These are phyloP conservation scores for Lagocephalus sceleratus DNA, from an alignment of 2,797 vertebrate genomes.

Conservation along the genomic window DNA sequence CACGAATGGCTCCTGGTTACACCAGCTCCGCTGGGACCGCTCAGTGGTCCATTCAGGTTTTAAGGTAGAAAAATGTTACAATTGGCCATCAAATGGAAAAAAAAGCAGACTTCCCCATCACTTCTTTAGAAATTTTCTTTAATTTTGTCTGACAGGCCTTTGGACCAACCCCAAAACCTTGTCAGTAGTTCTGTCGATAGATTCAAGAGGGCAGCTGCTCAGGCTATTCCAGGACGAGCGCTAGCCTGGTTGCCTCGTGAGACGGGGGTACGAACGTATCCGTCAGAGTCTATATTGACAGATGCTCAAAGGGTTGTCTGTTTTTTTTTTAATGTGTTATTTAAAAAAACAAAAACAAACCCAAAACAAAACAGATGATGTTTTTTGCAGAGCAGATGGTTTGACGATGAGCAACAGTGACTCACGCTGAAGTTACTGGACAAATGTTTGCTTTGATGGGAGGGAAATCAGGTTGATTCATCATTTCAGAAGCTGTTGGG, in stretches of 20 bases:
- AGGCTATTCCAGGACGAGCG: conserved; percentile 28
- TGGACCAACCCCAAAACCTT: conserved; percentile 21
- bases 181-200: conserved; percentile 16
- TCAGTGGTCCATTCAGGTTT: too few relatives aligned
- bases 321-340: conserved; percentile 14
- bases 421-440: too few relatives aligned
- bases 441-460: too few relatives aligned
- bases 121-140: too few relatives aligned
- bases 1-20: too few relatives aligned
- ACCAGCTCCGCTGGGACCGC: too few relatives aligned
- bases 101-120: too few relatives aligned
- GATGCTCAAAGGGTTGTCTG: conserved; percentile 20
- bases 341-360: conserved; percentile 9
- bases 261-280: conserved; percentile 10
- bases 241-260: conserved; percentile 9
- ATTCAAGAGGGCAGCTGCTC: conserved; percentile 39
- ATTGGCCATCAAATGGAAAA: too few relatives aligned
- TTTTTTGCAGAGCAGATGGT: conserved; percentile 7
- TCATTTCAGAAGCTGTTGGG: too few relatives aligned
- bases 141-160: conserved; percentile 14
- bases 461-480: too few relatives aligned
- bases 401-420: background rate
- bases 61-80: too few relatives aligned
- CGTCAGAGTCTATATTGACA: conserved; percentile 18
- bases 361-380: too few relatives aligned